Evolutionary conservation across 2,888 invertebrate species (phyloP).

Genomic region (Mimas tiliae): DNA sequence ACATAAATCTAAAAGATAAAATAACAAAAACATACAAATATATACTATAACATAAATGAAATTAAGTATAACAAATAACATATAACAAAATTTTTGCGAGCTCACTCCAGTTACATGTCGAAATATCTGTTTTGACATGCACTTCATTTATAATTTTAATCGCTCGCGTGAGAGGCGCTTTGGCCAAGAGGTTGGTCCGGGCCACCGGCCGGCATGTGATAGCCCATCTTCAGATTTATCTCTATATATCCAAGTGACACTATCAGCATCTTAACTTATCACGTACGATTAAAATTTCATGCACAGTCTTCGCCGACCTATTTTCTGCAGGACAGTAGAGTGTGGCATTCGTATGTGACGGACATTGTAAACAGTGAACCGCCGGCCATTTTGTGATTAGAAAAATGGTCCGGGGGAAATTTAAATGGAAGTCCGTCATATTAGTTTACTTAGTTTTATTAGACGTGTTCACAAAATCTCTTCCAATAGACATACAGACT

Average conservation of each 20-base stretch:
- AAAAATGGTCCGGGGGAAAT: conserved; percentile 65
- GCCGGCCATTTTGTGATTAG: conserved; percentile 44
- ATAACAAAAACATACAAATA: too few relatives aligned
- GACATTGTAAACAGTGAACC: conserved; percentile 39
- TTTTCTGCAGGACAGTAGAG: conserved; percentile 45
- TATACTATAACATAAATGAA: too few relatives aligned
- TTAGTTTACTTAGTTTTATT: conserved; percentile 47
- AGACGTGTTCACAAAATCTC: conserved; percentile 52
- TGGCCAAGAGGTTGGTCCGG: too few relatives aligned
- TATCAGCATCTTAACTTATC: conserved; percentile 49
- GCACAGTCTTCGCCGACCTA: conserved; percentile 37
- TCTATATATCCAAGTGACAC: conserved; percentile 43
- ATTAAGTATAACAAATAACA: too few relatives aligned
- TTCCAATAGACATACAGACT: conserved; percentile 48
- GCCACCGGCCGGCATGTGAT: too few relatives aligned
- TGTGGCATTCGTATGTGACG: conserved; percentile 50
- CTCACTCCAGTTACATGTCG: too few relatives aligned
- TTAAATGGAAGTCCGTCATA: conserved; percentile 57
- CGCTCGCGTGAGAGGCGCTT: too few relatives aligned
- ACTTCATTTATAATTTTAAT: too few relatives aligned
- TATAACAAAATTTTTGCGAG: too few relatives aligned
- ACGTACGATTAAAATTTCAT: conserved; percentile 33
- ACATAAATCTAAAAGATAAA: too few relatives aligned
- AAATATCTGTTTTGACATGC: too few relatives aligned
- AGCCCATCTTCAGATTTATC: conserved; percentile 43